Percentiles rank a stretch among this genome's conserved stretches.
phyloP scores from a whole-genome alignment of 2,888 invertebrate species.

The Eristalinus sepulchralis region DNA sequence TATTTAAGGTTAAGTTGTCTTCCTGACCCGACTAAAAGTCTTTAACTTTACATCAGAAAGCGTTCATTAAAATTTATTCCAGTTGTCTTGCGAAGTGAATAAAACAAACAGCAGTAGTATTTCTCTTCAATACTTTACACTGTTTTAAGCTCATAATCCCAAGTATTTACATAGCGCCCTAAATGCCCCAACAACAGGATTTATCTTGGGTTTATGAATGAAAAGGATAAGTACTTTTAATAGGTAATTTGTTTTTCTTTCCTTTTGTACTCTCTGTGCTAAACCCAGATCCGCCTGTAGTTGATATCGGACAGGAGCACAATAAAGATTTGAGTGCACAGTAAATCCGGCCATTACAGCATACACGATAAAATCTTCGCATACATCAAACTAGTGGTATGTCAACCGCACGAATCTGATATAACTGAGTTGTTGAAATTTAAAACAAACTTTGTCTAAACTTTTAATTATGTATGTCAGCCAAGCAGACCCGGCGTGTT shows the following conservation, averaged over 20 bases:
- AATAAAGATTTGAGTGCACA: not conserved
- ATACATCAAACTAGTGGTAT: not conserved
- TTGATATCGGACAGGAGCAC: not conserved
- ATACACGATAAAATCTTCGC: not conserved
- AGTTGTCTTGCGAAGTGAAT: not conserved
- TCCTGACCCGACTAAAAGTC: not conserved
- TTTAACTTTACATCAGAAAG: not conserved
- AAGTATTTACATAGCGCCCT: not conserved
- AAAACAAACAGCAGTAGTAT: not conserved
- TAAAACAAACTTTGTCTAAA: not conserved
- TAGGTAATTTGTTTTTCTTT: not conserved
- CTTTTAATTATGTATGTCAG: not conserved
- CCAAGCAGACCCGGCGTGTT: not conserved
- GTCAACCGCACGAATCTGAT: not conserved
- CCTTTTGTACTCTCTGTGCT: not conserved
- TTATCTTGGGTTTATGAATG: not conserved
- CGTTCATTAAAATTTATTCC: not conserved
- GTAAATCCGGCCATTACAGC: not conserved
- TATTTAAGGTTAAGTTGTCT: not conserved
- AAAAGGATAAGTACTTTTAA: not conserved
- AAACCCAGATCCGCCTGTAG: not conserved
- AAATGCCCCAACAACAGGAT: not conserved
- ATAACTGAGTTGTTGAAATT: not conserved
- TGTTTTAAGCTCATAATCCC: constrained; percentile 9
- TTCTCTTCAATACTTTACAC: not conserved